These are phyloP conservation scores for Alaudala cheleensis DNA, from an alignment of 2,113 vertebrate species.

Conservation along the genomic window DNA sequence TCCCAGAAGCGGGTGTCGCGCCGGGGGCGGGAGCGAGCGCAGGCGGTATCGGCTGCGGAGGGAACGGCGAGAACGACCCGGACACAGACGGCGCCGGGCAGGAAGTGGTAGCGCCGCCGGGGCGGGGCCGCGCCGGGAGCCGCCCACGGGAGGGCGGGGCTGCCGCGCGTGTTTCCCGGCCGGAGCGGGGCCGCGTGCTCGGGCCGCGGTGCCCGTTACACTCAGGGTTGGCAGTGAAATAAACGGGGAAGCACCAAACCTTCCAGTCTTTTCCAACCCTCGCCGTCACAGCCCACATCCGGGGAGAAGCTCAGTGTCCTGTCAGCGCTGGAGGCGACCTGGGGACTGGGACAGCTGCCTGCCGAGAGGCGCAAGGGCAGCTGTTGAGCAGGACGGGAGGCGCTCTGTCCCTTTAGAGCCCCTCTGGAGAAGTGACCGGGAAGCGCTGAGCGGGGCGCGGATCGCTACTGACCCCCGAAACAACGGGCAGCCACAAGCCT, in stretches of 20 bases:
- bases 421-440: background rate
- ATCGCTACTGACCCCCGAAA: background rate
- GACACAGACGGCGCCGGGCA: background rate
- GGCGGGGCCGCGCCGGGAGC: background rate
- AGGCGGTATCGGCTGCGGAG: background rate
- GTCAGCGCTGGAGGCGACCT: background rate
- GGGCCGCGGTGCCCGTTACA: rapidly evolving
- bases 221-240: background rate
- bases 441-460: background rate
- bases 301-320: no score
- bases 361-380: background rate
- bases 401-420: no score
- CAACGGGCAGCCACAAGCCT: background rate
- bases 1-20: background rate
- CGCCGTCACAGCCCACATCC: no score
- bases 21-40: background rate
- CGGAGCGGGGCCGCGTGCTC: rapidly evolving
- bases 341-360: background rate
- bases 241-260: background rate
- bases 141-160: background rate
- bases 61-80: constrained; percentile 6
- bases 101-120: constrained; percentile 1
- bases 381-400: background rate
- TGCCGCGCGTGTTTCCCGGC: no score
- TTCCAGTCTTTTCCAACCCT: background rate